Evolutionary conservation across 2,113 vertebrate genomes (phyloP).

Genomic region (Xerus inauris): DNA sequence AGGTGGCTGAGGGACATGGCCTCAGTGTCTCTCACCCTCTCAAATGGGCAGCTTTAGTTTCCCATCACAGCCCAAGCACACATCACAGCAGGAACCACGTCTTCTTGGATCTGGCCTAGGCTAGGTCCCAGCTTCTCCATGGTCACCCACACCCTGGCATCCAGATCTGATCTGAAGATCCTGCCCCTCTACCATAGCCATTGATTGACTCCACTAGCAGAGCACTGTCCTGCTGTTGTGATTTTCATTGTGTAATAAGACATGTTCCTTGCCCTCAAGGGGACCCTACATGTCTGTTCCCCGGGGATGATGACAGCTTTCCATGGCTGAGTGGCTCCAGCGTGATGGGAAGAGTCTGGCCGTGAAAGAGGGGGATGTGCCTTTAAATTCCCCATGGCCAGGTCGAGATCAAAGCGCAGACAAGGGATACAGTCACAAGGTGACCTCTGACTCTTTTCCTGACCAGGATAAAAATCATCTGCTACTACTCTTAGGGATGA

Average conservation of each 20-base stretch:
- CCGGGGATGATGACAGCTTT: background rate
- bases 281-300: background rate
- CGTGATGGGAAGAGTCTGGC: background rate
- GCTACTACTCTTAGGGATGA: background rate
- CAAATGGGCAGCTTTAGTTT: background rate
- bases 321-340: fast-evolving
- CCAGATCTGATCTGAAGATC: background rate
- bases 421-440: background rate
- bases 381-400: background rate
- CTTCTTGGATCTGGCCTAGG: background rate
- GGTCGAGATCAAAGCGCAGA: background rate
- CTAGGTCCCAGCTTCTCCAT: background rate
- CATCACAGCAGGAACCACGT: background rate
- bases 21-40: background rate
- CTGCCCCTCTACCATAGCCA: no score
- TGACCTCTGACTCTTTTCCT: background rate
- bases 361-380: background rate
- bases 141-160: background rate
- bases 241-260: background rate
- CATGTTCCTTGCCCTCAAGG: background rate
- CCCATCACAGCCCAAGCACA: fast-evolving
- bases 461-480: background rate
- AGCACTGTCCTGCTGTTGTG: background rate
- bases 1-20: background rate
- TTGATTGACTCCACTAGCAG: fast-evolving